Evolutionary conservation across 2,888 invertebrate genomes (phyloP).

Genomic region (Podabrus alpinus): DNA sequence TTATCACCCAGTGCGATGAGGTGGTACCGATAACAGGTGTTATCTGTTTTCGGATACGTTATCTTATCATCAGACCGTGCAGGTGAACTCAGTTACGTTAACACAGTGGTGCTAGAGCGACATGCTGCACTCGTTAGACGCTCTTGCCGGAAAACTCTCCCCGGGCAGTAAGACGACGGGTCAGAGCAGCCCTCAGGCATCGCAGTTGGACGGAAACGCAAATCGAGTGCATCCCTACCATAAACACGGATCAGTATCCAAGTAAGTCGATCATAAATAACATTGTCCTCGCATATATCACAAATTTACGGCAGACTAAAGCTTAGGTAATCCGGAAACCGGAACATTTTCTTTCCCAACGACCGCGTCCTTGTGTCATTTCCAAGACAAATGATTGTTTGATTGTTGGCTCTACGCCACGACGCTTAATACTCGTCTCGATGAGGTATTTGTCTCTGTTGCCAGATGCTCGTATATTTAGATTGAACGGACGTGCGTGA

Average conservation of each 20-base stretch:
- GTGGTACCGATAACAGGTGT: constrained; percentile 36
- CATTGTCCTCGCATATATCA: constrained; percentile 57
- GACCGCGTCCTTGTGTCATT: constrained; percentile 13
- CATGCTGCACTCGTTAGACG: constrained; percentile 87
- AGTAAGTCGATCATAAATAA: constrained; percentile 57
- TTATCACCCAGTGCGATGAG: constrained; percentile 24
- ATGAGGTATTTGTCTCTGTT: constrained; percentile 43
- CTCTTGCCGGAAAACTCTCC: constrained; percentile 87
- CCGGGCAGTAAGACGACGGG: constrained; percentile 62
- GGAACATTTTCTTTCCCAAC: constrained; percentile 1
- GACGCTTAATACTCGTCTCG: constrained; percentile 33
- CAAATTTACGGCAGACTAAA: constrained; percentile 33
- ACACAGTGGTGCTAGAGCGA: constrained; percentile 26
- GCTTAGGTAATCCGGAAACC: constrained; percentile 13
- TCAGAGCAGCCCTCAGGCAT: constrained; percentile 49
- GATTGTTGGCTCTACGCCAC: constrained; percentile 31
- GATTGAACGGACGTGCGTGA: constrained; percentile 43
- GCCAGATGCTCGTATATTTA: constrained; percentile 44
- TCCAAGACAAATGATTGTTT: constrained; percentile 28
- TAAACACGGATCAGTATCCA: constrained; percentile 59
- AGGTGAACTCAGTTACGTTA: constrained; percentile 30
- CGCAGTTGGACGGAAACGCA: constrained; percentile 68
- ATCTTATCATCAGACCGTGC: constrained; percentile 29
- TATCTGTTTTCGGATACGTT: constrained; percentile 22
- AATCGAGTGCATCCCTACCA: constrained; percentile 66